Base-by-base conservation (phyloP, 53 echinoderm and acorn worm species). In the Echinarachnius parma region DNA sequence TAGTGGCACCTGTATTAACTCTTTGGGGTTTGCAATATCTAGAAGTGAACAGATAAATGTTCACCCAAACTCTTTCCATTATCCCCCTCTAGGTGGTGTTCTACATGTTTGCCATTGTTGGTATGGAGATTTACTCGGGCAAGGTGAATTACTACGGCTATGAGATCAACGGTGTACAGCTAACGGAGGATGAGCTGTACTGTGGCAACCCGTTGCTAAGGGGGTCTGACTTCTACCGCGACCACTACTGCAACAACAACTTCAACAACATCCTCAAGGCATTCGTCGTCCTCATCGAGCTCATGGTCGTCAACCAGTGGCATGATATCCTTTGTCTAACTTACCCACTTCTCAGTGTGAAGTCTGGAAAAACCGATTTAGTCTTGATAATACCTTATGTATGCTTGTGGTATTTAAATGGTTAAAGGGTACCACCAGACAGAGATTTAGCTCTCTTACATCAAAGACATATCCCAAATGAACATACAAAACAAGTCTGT, bases 261-360 rank as follows among this genome's bases (percentile, higher is more conserved):
- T 94, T 94, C 76, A 94, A 94, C 78, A 83, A 94, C 61, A 75
- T 94, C 61, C 22, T 81, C 21, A 94, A 89, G 60, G 87, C 95
- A 1, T 90, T 86, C 79, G 69, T 94, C 27, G 69, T 84, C 25
- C 81, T 94, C 34, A 86, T 94, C 63, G 84, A 94, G 69, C 84
- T 94, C 37, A 94, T 84, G 60, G 75, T 94, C 3, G 95, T 94
- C 76, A 94, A 94, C 59, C 95, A 94, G 48, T 94, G 95, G 95
- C 95, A 94, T 82, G 82, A 94, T 94, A 94, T 94, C 95, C 95
- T 94, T 94, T 89, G 56, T n/a, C n/a, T n/a, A n/a, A n/a, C n/a
- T n/a, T n/a, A n/a, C n/a, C n/a, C n/a, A n/a, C n/a, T n/a, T n/a
- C n/a, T n/a, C n/a, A n/a, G n/a, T n/a, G n/a, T n/a, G n/a, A n/a